These are phyloP conservation scores for Conus ventricosus DNA, from an alignment of 1,140 invertebrate species.

Conservation along the genomic window DNA sequence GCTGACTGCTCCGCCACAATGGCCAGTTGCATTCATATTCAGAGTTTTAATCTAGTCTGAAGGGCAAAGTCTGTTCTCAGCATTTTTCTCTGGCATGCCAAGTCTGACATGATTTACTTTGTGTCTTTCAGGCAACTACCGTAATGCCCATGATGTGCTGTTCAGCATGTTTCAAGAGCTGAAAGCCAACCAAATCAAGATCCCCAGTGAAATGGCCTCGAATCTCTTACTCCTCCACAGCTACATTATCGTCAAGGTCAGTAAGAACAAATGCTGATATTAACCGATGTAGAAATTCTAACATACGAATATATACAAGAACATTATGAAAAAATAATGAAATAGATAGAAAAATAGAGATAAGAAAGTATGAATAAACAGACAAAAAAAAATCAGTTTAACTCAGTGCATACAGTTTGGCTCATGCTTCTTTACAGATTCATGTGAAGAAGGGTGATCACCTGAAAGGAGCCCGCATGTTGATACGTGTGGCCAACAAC, in stretches of 20 bases:
- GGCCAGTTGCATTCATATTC: too few relatives aligned
- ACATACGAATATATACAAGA: too few relatives aligned
- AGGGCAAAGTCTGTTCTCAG: too few relatives aligned
- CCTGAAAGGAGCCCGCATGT: slow-evolving; percentile 90
- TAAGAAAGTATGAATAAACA: too few relatives aligned
- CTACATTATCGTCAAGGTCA: slow-evolving; percentile 90
- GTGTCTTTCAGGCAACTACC: slow-evolving; percentile 85
- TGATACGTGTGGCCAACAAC: slow-evolving; percentile 93
- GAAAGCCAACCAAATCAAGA: slow-evolving; percentile 83
- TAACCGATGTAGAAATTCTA: too few relatives aligned
- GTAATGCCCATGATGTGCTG: slow-evolving; percentile 92
- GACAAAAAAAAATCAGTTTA: background rate
- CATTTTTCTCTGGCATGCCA: too few relatives aligned
- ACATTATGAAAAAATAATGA: too few relatives aligned
- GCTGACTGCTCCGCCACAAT: too few relatives aligned
- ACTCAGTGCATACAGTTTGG: too few relatives aligned
- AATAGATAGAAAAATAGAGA: too few relatives aligned
- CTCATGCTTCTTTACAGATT: slow-evolving; percentile 77
- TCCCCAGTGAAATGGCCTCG: slow-evolving; percentile 90
- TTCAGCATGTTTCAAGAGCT: slow-evolving; percentile 94
- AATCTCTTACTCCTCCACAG: slow-evolving; percentile 94
- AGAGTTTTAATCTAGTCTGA: too few relatives aligned
- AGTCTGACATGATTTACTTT: too few relatives aligned
- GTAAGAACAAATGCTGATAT: background rate
- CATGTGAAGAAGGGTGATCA: slow-evolving; percentile 93